Evolutionary conservation across 1,140 invertebrate species (phyloP).

Genomic region (Papilio xuthus): DNA sequence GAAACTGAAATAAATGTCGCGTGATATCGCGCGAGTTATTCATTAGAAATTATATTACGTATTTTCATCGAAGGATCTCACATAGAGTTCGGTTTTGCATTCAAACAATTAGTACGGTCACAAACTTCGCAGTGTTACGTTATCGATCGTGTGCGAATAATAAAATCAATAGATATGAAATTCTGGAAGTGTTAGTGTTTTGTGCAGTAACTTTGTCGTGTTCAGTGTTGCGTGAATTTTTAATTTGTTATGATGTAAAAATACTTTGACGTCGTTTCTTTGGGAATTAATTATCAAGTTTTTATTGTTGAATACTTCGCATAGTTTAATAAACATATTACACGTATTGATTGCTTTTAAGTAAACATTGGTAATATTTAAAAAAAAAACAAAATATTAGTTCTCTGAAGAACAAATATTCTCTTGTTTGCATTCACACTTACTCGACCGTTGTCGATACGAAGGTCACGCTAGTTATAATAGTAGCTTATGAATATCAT

Average conservation of each 20-base stretch:
- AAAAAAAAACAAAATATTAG: slow-evolving; percentile 7
- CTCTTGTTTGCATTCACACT: slow-evolving; percentile 42
- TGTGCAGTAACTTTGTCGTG: background rate
- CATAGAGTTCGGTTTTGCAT: slow-evolving; percentile 39
- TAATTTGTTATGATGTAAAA: background rate
- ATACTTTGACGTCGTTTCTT: background rate
- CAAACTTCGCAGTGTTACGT: slow-evolving; percentile 12
- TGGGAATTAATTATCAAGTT: background rate
- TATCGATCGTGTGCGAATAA: slow-evolving; percentile 9
- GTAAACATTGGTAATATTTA: background rate
- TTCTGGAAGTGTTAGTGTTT: background rate
- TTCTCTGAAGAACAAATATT: slow-evolving; percentile 18
- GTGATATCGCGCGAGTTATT: slow-evolving; percentile 47
- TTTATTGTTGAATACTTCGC: background rate
- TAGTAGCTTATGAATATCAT: slow-evolving; percentile 43
- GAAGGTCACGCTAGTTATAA: slow-evolving; percentile 65
- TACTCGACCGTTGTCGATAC: slow-evolving; percentile 46
- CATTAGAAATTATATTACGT: slow-evolving; percentile 48
- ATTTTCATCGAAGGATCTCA: slow-evolving; percentile 41
- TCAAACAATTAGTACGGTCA: slow-evolving; percentile 17
- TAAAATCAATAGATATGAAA: slow-evolving; percentile 17
- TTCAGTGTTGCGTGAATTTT: background rate
- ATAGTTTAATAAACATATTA: no score
- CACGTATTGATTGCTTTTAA: background rate
- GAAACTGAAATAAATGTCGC: slow-evolving; percentile 56